These are phyloP conservation scores for Drosophila pallidifrons DNA, from an alignment of 1,140 invertebrate genomes.

Conservation along the genomic window DNA sequence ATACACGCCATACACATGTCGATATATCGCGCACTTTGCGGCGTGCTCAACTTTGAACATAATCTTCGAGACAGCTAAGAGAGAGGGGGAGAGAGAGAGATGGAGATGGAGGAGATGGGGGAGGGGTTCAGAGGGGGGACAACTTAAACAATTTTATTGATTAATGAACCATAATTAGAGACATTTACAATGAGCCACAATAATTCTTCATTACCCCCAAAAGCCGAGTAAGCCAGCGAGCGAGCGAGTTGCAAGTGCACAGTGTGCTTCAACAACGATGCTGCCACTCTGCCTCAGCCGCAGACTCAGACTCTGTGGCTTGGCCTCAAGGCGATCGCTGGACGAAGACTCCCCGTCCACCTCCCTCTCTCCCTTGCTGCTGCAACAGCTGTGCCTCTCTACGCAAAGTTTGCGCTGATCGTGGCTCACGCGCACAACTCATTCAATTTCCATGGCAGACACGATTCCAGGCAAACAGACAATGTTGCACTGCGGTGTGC, in stretches of 20 bases:
- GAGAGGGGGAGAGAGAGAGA: no score
- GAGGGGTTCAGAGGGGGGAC: not conserved
- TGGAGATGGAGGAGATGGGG: not conserved
- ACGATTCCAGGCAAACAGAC: slow-evolving; percentile 55
- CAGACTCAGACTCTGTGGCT: slow-evolving; percentile 17
- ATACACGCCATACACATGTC: slow-evolving; percentile 60
- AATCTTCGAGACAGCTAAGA: slow-evolving; percentile 42
- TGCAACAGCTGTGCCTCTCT: slow-evolving; percentile 13
- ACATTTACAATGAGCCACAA: slow-evolving; percentile 81
- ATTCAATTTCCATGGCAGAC: slow-evolving; percentile 77
- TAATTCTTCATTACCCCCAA: slow-evolving; percentile 81
- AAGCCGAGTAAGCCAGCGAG: slow-evolving; percentile 48
- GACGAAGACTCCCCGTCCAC: not conserved
- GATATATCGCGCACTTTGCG: slow-evolving; percentile 47
- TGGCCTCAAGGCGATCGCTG: slow-evolving; percentile 25
- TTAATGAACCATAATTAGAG: slow-evolving; percentile 85
- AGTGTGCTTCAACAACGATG: no score
- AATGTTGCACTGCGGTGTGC: not conserved
- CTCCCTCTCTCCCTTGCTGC: no score
- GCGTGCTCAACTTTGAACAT: slow-evolving; percentile 68
- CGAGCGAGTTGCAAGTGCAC: slow-evolving; percentile 13
- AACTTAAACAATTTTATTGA: slow-evolving; percentile 79
- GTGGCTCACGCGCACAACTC: slow-evolving; percentile 82
- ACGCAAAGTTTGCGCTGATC: slow-evolving; percentile 55
- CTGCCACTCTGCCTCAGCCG: slow-evolving; percentile 2